phyloP scores from a whole-genome alignment of 2,797 vertebrate species.

The Dromococcyx pavoninus region DNA sequence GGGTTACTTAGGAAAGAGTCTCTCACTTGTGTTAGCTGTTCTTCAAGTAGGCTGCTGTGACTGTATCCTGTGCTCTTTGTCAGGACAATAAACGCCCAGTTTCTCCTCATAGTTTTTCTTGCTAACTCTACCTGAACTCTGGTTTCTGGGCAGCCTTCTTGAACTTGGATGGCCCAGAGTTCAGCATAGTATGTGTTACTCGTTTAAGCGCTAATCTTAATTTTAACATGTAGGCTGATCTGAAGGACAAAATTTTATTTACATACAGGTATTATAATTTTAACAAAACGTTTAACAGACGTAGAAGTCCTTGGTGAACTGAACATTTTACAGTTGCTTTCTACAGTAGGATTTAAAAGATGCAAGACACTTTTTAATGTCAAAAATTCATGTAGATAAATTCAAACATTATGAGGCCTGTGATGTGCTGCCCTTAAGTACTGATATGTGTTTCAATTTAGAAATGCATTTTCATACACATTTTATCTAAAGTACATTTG shows the following conservation, averaged over 20 bases:
- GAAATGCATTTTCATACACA: neutral
- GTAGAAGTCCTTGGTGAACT: neutral
- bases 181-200: neutral
- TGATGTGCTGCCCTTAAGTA: neutral
- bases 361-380: neutral
- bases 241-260: neutral
- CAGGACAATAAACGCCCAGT: neutral
- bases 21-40: neutral
- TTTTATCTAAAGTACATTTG: neutral
- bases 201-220: neutral
- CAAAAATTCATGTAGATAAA: neutral
- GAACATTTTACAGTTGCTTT: neutral
- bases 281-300: neutral
- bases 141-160: neutral
- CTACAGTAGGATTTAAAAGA: neutral
- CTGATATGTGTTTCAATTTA: neutral
- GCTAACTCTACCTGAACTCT: neutral
- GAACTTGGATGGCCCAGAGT: neutral
- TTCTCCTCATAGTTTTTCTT: neutral
- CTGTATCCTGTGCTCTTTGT: neutral
- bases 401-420: neutral
- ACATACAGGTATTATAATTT: neutral
- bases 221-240: neutral
- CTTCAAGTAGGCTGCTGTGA: neutral
- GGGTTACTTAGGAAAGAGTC: neutral